Conservation (phyloP, 2,797 vertebrate species). For the Tokudaia tokunoshimensis region DNA sequence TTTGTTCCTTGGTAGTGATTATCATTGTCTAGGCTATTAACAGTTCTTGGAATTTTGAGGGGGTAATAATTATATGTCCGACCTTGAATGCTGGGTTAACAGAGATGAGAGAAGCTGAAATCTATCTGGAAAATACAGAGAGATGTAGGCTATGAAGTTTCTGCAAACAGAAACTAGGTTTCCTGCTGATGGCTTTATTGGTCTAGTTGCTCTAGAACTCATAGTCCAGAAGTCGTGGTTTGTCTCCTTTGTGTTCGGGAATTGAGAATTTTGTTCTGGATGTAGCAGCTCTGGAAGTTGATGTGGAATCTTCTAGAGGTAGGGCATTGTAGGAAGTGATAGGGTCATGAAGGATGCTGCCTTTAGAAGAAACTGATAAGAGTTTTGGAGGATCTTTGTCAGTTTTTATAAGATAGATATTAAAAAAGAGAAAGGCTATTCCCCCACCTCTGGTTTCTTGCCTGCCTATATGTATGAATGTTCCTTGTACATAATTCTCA, state of each 20-base stretch:
- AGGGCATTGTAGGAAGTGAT: neutral
- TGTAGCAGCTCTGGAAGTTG: neutral
- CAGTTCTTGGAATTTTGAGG: conserved; percentile 62
- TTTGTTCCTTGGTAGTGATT: conserved; percentile 73
- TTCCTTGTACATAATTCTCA: neutral
- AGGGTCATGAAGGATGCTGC: neutral
- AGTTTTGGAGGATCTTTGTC: neutral
- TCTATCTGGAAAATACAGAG: neutral
- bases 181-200: neutral
- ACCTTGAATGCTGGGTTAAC: conserved; percentile 67
- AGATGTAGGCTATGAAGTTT: neutral
- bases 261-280: neutral
- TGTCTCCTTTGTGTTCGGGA: neutral
- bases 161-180: neutral
- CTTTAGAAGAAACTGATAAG: neutral
- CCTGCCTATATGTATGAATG: neutral
- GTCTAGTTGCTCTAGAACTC: neutral
- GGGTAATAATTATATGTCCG: conserved; percentile 66
- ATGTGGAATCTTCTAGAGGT: neutral
- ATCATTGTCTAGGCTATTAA: conserved; percentile 76
- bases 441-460: neutral
- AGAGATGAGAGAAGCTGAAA: conserved; percentile 14
- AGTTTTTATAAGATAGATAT: neutral
- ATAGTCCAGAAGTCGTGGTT: neutral
- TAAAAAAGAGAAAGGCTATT: neutral